A percentile compares a stretch with the other conserved stretches of the same genome.
Conservation (phyloP, 2,797 vertebrate species). For the Chiloscyllium punctatum region DNA sequence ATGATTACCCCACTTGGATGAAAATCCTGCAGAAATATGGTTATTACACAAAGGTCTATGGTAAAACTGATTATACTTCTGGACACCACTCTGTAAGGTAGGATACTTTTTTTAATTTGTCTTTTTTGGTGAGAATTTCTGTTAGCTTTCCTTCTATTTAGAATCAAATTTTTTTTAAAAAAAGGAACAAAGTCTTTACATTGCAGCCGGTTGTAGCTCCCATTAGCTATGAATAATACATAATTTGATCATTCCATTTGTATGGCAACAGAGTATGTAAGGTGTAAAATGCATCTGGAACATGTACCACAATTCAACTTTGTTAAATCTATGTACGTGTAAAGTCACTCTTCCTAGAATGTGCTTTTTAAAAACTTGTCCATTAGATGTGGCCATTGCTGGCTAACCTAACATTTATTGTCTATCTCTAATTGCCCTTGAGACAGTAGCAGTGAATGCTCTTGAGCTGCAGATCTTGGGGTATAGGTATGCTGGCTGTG, state of each 20-base stretch:
- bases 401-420: no score
- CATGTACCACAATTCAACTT: neutral
- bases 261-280: neutral
- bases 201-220: neutral
- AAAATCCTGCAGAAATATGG: conserved; percentile 73
- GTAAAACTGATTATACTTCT: conserved; percentile 86
- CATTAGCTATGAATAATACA: neutral
- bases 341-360: neutral
- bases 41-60: conserved; percentile 72
- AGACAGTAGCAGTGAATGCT: no score
- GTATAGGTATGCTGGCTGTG: no score
- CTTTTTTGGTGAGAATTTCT: neutral
- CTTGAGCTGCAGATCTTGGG: no score
- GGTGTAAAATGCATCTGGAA: neutral
- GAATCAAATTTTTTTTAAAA: neutral
- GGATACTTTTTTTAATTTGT: conserved; percentile 39
- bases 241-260: neutral
- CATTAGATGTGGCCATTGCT: no score
- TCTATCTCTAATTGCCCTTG: no score
- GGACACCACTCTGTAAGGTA: conserved; percentile 91
- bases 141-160: neutral
- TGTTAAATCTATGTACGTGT: neutral
- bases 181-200: neutral
- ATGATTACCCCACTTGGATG: conserved; percentile 86
- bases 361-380: neutral